Evolutionary conservation across 1,140 invertebrate species (phyloP), one percentile per base, ranked within the genome.

Genomic region (Mylabris phalerata): DNA sequence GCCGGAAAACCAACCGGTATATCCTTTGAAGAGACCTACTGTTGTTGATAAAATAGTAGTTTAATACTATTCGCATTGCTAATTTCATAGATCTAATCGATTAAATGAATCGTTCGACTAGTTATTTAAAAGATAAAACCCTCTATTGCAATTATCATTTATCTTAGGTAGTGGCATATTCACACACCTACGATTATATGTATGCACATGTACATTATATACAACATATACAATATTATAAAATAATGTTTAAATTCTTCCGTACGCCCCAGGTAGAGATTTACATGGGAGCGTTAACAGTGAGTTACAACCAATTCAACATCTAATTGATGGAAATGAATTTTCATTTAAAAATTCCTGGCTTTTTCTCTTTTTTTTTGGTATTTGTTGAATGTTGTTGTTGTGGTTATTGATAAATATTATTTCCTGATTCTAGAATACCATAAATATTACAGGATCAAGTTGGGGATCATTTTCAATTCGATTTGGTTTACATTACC

Each of bases 131-230:
- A 32, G 32, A 32, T 32, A 32, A 32, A 32, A 19, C 19, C 32
- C 32, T 32, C 32, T 32, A 32, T 32, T 32, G 46, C 51, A 54
- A 54, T 54, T 54, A 54, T 45, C 51, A 54, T 54, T 45, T 54
- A 54, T 54, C 51, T 54, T 54, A 42, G 44, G 38, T 45, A 45
- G 51, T 54, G 51, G 51, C 51, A 54, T 41, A 54, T 54, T 54
- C 51, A 54, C 51, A 54, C 51, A 54, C 51, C 51, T 54, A 54
- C 51, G 51, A 45, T 54, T 54, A 54, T 54, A 54, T 44, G 45
- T 46, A 46, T 7, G 7, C 32, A 32, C 4, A 2, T 7, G 7
- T 7, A 32, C 32, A 32, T 7, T 19, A 19, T 19, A 32, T 5
- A 32, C 27, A 13, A 32, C 27, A 32, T 32, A 32, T 32, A 32